phyloP scores from a whole-genome alignment of 2,797 vertebrate genomes.

The Okamejei kenojei region DNA sequence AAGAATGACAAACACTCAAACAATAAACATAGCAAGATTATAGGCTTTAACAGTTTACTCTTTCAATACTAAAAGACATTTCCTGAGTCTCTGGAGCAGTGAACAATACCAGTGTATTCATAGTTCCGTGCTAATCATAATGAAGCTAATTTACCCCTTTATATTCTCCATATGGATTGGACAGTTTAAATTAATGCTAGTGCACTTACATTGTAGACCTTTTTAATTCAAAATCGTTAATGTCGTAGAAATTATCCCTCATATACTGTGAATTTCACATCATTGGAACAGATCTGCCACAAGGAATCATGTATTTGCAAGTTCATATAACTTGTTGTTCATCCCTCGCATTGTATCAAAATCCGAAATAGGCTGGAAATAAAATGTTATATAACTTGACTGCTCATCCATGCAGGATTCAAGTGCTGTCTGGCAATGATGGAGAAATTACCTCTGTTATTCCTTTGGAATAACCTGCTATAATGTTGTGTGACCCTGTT shows the following conservation, averaged over 20 bases:
- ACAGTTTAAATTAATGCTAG: background rate
- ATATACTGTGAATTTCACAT: background rate
- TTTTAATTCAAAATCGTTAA: background rate
- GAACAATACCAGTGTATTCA: too few relatives aligned
- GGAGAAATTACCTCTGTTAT: too few relatives aligned
- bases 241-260: background rate
- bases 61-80: background rate
- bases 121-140: background rate
- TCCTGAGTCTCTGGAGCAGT: too few relatives aligned
- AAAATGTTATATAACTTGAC: background rate
- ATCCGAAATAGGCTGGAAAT: background rate
- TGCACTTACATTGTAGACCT: background rate
- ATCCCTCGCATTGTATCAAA: too few relatives aligned
- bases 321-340: background rate
- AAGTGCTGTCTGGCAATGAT: background rate
- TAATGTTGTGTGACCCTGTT: background rate
- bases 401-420: background rate
- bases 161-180: background rate
- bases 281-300: background rate
- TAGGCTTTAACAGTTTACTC: slow-evolving; percentile 4
- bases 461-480: background rate
- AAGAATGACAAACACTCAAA: slow-evolving; percentile 31
- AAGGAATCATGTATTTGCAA: background rate
- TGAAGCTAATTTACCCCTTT: background rate
- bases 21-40: slow-evolving; percentile 29